Evolutionary conservation across 2,113 vertebrate species (phyloP).

Genomic region (Prunella himalayana): DNA sequence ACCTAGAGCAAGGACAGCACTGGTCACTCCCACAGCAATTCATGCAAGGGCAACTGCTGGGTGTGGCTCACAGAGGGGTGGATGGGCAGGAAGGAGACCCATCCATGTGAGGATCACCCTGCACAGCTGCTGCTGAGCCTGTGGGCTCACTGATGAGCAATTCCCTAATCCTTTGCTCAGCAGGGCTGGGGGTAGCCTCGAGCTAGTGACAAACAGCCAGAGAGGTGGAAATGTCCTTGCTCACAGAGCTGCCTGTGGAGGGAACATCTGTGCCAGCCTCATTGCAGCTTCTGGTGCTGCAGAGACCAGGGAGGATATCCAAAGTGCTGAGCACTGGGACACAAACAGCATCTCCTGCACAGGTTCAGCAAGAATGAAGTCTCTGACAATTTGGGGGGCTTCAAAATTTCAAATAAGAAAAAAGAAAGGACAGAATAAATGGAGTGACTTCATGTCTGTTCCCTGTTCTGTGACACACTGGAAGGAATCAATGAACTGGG

Average conservation of each 20-base stretch:
- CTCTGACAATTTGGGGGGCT: background rate
- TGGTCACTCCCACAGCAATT: background rate
- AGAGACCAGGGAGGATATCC: background rate
- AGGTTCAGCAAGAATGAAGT: background rate
- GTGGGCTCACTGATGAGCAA: background rate
- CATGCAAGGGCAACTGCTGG: background rate
- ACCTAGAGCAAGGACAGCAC: constrained; percentile 66
- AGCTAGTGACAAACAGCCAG: background rate
- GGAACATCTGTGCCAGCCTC: background rate
- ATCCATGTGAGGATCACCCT: background rate
- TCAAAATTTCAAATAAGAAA: background rate
- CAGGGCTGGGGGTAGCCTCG: background rate
- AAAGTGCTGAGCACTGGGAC: background rate
- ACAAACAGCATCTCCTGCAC: background rate
- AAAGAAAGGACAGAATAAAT: background rate
- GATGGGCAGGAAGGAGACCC: background rate
- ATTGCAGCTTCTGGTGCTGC: background rate
- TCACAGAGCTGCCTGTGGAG: background rate
- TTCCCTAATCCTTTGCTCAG: background rate
- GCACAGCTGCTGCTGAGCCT: background rate
- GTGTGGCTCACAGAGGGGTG: background rate
- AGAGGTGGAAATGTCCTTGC: background rate
- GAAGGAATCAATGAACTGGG: background rate
- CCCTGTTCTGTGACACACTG: background rate
- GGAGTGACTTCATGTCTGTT: background rate